These are phyloP conservation scores for Polietes domitor DNA, from an alignment of 2,888 invertebrate species.

Conservation along the genomic window DNA sequence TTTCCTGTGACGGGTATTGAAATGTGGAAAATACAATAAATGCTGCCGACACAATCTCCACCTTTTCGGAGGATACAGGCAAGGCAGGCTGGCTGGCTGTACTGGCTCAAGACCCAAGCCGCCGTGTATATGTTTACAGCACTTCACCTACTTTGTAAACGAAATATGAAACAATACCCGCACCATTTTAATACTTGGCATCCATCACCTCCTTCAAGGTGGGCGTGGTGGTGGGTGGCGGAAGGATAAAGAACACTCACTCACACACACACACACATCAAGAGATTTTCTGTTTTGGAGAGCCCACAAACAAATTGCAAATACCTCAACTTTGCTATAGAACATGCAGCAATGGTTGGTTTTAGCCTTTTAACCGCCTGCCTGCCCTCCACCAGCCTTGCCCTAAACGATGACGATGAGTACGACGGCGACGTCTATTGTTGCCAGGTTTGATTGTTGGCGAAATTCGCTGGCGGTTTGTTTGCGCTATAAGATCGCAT, in stretches of 20 bases:
- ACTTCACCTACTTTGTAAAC: conserved; percentile 66
- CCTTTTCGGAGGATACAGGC: background rate
- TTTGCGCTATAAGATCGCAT: conserved; percentile 5
- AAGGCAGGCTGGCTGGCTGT: background rate
- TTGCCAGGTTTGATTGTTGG: conserved; percentile 27
- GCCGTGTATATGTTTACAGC: conserved; percentile 22
- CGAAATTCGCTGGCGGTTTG: background rate
- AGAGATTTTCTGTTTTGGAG: conserved; percentile 1
- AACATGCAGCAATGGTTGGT: conserved; percentile 2
- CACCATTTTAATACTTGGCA: conserved; percentile 19
- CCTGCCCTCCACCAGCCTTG: conserved; percentile 47
- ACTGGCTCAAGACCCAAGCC: background rate
- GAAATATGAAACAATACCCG: conserved; percentile 61
- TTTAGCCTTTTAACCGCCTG: conserved; percentile 45
- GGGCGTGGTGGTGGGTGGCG: background rate
- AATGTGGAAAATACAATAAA: conserved; percentile 35
- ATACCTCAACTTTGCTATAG: conserved; percentile 16
- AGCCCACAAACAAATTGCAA: conserved; percentile 13
- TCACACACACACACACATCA: conserved; percentile 49
- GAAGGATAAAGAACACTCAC: conserved; percentile 16
- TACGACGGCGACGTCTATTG: conserved; percentile 26
- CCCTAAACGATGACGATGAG: too few relatives aligned
- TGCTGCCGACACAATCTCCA: background rate
- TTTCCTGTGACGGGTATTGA: conserved; percentile 34
- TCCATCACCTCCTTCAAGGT: conserved; percentile 3